Evolutionary conservation across 1,140 invertebrate species (phyloP).

Genomic region (Lepidostoma basale): DNA sequence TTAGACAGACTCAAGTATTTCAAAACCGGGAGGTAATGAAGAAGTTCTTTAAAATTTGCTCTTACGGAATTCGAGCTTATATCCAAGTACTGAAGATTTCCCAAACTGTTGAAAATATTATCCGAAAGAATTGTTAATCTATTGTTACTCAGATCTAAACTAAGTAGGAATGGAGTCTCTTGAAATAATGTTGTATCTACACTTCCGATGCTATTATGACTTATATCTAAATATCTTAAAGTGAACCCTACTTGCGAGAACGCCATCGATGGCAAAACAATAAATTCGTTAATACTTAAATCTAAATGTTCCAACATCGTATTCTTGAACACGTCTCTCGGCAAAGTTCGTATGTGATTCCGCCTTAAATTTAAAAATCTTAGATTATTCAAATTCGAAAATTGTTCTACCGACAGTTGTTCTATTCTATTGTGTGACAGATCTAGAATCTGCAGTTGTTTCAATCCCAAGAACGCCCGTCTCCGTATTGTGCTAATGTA

Average conservation of each 20-base stretch:
- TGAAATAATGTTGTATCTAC: constrained; percentile 87
- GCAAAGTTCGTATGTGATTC: constrained; percentile 77
- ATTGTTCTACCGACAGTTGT: constrained; percentile 80
- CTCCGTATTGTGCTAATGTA: constrained; percentile 72
- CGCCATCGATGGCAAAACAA: constrained; percentile 72
- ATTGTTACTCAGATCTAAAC: constrained; percentile 80
- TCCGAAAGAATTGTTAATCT: constrained; percentile 84
- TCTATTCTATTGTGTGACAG: constrained; percentile 78
- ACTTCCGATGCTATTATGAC: constrained; percentile 83
- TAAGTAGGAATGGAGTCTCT: constrained; percentile 77
- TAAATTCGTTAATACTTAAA: constrained; percentile 79
- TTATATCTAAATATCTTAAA: constrained; percentile 76
- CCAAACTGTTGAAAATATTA: constrained; percentile 84
- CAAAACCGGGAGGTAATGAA: constrained; percentile 82
- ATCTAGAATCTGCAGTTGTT: constrained; percentile 78
- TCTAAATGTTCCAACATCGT: constrained; percentile 81
- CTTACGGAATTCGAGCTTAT: constrained; percentile 79
- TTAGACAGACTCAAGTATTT: constrained; percentile 75
- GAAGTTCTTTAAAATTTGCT: constrained; percentile 89
- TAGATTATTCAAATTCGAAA: constrained; percentile 77
- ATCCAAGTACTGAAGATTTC: constrained; percentile 77
- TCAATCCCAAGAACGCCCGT: constrained; percentile 75
- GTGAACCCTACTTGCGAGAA: constrained; percentile 78
- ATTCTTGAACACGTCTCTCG: constrained; percentile 79
- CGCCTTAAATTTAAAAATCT: constrained; percentile 76